Base-by-base conservation (phyloP, 2,113 vertebrate species). In the Protobothrops flavoviridis region DNA sequence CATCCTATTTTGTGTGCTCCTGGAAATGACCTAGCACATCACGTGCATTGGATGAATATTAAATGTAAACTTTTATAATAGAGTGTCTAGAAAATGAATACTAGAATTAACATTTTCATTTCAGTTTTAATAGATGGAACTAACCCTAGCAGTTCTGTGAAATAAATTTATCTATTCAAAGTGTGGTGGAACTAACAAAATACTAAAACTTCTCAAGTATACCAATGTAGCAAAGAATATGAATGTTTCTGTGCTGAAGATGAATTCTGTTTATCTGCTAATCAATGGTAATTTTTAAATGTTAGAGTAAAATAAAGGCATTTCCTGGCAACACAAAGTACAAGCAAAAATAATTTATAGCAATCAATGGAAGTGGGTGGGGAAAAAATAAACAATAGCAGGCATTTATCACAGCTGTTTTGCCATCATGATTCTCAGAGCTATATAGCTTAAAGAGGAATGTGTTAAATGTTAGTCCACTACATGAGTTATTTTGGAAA, bases 321-420 rank as follows among this genome's bases (percentile, higher is more conserved):
- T 94, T 94, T 95, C 94, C 88, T 26, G 57, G 13, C 10, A 88
- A 69, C 26, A 88, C 56, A 94, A 93, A 95, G 90, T 85, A 94
- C 59, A 91, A 87, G 4, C 26, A 93, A 87, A 4, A 9, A 39
- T 61, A 91, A 92, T 90, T 1, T 93, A 87, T 21, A 94, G 2
- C 87, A 94, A 90, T 89, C n/a, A 11, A 20, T 95, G 55, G 92
- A 96, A 93, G 23, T 64, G 61, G 61, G 26, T 0, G 33, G 33
- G 61, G 20, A n/a, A 11, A 50, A 43, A 45, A 6, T 5, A 94
- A 92, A 12, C 52, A 89, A 0, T 6, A 57, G 87, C 74, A 81
- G 29, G 45, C 85, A 26, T 91, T 94, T 91, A 85, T 85, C 59
- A 90, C 90, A 94, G 3, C 8, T 93, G 1, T 2, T 94, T 91